phyloP scores from a whole-genome alignment of 2,113 vertebrate genomes.

The Circaetus cinerascens region DNA sequence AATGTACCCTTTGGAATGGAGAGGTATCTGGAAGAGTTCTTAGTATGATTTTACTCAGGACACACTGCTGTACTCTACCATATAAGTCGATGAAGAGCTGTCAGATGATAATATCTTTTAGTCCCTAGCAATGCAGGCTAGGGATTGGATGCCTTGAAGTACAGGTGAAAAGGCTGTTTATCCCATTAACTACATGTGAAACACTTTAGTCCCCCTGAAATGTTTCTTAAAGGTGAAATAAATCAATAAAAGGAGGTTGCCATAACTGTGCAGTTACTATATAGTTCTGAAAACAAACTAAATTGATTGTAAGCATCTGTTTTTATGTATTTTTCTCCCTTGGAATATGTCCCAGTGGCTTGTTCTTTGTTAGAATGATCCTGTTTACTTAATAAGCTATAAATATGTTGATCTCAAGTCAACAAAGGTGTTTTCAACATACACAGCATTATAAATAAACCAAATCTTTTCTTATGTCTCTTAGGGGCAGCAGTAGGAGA shows the following conservation, averaged over 20 bases:
- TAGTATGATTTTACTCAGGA: background rate
- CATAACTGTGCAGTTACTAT: background rate
- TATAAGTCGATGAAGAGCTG: background rate
- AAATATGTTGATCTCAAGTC: constrained; percentile 51
- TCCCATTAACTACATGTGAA: background rate
- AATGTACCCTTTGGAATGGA: background rate
- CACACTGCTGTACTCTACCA: background rate
- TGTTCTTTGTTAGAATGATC: constrained; percentile 48
- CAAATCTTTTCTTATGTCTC: constrained; percentile 27
- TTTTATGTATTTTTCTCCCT: constrained; percentile 36
- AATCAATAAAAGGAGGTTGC: background rate
- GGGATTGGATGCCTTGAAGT: background rate
- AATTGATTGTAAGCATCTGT: constrained; percentile 32
- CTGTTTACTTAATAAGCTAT: constrained; percentile 56
- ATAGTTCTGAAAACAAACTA: constrained; percentile 29
- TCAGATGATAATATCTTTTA: background rate
- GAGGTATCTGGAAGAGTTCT: background rate
- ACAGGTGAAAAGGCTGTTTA: background rate
- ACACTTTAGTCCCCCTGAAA: background rate
- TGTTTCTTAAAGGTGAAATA: constrained; percentile 31
- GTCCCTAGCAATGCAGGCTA: background rate
- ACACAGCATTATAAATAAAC: constrained; percentile 36
- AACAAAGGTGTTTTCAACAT: constrained; percentile 55
- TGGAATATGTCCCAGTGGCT: constrained; percentile 39
- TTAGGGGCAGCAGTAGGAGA: constrained; percentile 9